Evolutionary conservation across 2,797 vertebrate genomes (phyloP), one percentile per base, ranked within the genome.

Genomic region (Anguilla marmorata): DNA sequence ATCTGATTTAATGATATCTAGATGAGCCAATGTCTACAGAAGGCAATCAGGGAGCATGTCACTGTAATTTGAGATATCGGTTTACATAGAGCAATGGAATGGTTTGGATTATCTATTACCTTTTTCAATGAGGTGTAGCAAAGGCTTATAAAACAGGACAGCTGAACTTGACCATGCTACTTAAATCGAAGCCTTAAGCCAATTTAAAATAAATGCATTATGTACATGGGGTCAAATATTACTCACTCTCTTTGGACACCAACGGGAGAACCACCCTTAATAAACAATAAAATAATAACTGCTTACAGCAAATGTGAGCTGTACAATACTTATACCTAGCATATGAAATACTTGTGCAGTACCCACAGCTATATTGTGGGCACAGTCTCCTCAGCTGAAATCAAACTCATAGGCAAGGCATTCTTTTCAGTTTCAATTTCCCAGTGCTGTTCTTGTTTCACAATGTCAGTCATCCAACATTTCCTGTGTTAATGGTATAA

Each of bases 171-270:
- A 91, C 90, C 92, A 95, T 91, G 94, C 93, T 91, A 93, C 88
- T 90, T 94, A 95, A 95, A 94, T 91, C 92, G 94, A 93, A 92
- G 90, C 91, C 95, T 94, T 93, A 94, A 94, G 93, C 92, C 91
- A 93, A 94, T 95, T 95, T 94, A 93, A 95, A 95, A 95, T 95
- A 95, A 93, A 94, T 96, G 94, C 90, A 92, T 92, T 94, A 94
- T 95, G 95, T 95, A 96, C 94, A 94, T 95, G 95, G 95, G 94
- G 94, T 96, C 95, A 96, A 93, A 95, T 94, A 93, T 95, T 96
- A 96, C 94, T 96, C 95, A 96, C 94, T 96, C 94, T 94, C 92
- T 94, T 92, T 95, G 95, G 95, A 95, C 87, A 90, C 80, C 54
- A 91, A 95, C 94, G 95, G 63, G 85, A 90, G 85, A 95, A 95